A percentile compares a stretch with the other conserved stretches of the same genome.
These are phyloP conservation scores for Enteromius viviparus DNA, from an alignment of 2,797 vertebrate species.

Conservation along the genomic window DNA sequence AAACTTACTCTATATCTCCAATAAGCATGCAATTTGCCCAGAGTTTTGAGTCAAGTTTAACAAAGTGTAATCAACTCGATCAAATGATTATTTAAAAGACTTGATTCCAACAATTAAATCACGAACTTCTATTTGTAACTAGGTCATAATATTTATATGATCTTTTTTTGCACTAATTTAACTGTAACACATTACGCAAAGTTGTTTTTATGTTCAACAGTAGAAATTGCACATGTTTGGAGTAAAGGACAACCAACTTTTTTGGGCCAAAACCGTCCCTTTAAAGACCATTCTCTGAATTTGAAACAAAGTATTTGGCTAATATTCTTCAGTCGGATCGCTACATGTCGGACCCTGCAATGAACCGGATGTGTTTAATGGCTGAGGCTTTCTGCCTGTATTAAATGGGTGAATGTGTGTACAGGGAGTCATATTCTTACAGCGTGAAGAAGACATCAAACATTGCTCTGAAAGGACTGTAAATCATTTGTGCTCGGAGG, in stretches of 20 bases:
- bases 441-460: constrained; percentile 73
- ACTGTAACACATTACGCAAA: background rate
- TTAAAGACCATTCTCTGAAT: background rate
- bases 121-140: background rate
- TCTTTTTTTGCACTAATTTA: background rate
- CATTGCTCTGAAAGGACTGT: constrained; percentile 65
- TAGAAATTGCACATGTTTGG: background rate
- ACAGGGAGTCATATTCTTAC: constrained; percentile 71
- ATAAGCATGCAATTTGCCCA: background rate
- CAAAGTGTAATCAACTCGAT: background rate
- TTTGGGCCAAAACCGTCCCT: background rate
- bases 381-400: constrained; percentile 32
- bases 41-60: background rate
- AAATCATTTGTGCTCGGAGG: constrained; percentile 72
- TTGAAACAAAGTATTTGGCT: background rate
- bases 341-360: constrained; percentile 42
- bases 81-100: background rate
- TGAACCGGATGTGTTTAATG: constrained; percentile 47
- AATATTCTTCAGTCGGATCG: constrained; percentile 23
- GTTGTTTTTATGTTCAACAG: background rate
- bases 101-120: background rate
- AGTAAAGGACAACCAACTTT: background rate
- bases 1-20: background rate
- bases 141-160: background rate
- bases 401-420: constrained; percentile 41